Evolutionary conservation across 2,888 invertebrate genomes (phyloP).

Genomic region (Leptopterna dolabrata): DNA sequence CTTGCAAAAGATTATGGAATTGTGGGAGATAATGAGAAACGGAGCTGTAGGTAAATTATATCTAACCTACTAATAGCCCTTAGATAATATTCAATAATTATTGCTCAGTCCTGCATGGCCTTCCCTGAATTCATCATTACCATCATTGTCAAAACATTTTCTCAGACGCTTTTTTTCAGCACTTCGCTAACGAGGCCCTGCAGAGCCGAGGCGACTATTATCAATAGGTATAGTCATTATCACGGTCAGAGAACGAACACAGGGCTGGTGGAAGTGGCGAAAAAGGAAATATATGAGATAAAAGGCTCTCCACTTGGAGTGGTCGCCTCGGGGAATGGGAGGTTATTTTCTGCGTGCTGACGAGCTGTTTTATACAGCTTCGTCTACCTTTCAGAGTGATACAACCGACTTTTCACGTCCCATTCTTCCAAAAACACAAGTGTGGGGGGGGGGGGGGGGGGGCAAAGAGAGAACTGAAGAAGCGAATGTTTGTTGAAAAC

Average conservation of each 20-base stretch:
- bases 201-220: background rate
- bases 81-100: too few relatives aligned
- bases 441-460: too few relatives aligned
- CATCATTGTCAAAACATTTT: background rate
- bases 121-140: too few relatives aligned
- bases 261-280: background rate
- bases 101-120: too few relatives aligned
- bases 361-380: background rate
- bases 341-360: conserved; percentile 7
- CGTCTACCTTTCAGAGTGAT: background rate
- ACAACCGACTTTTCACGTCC: background rate
- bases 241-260: background rate
- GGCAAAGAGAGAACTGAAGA: background rate
- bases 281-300: background rate
- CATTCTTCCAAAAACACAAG: background rate
- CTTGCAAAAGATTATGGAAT: too few relatives aligned
- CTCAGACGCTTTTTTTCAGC: background rate
- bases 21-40: too few relatives aligned
- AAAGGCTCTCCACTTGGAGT: background rate
- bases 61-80: too few relatives aligned
- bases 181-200: background rate
- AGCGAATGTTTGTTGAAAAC: background rate
- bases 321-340: background rate
- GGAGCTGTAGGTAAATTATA: too few relatives aligned
- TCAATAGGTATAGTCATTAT: background rate